These are phyloP conservation scores for Sinocyclocheilus maitianheensis DNA, from an alignment of 2,113 vertebrate species.

Conservation along the genomic window DNA sequence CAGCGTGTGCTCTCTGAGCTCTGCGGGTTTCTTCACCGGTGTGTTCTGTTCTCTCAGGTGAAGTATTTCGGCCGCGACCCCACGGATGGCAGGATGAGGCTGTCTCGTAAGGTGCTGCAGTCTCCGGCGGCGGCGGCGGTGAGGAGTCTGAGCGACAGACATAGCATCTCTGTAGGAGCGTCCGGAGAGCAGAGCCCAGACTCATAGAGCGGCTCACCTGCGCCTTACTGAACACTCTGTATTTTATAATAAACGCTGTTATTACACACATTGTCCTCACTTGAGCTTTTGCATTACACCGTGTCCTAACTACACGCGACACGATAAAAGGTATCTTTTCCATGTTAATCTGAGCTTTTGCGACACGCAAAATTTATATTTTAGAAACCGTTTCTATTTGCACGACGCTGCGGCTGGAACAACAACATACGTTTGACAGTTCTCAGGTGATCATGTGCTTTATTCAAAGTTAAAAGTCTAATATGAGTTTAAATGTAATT, in stretches of 20 bases:
- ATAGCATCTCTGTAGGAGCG: slow-evolving; percentile 84
- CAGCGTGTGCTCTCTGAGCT: background rate
- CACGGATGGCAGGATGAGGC: slow-evolving; percentile 94
- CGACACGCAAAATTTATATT: no score
- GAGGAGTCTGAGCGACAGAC: slow-evolving; percentile 86
- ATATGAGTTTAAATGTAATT: no score
- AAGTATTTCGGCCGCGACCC: slow-evolving; percentile 98
- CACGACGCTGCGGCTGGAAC: no score
- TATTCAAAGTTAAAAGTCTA: no score
- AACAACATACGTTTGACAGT: no score
- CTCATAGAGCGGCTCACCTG: slow-evolving; percentile 43
- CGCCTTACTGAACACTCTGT: background rate
- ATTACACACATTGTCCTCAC: background rate
- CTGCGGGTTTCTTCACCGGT: no score
- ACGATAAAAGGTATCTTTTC: no score
- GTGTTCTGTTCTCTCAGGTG: slow-evolving; percentile 73
- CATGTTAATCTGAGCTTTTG: no score
- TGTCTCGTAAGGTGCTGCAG: slow-evolving; percentile 94
- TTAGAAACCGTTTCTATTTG: no score
- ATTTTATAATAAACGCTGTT: background rate
- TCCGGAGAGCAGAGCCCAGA: slow-evolving; percentile 15
- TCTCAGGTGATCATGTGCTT: no score
- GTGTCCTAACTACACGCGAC: no score
- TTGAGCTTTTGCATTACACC: background rate
- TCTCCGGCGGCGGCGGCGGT: slow-evolving; percentile 79